A percentile compares a stretch with the other conserved stretches of the same genome.
Conservation (phyloP, 2,888 invertebrate genomes). For the Plebejus anna region DNA sequence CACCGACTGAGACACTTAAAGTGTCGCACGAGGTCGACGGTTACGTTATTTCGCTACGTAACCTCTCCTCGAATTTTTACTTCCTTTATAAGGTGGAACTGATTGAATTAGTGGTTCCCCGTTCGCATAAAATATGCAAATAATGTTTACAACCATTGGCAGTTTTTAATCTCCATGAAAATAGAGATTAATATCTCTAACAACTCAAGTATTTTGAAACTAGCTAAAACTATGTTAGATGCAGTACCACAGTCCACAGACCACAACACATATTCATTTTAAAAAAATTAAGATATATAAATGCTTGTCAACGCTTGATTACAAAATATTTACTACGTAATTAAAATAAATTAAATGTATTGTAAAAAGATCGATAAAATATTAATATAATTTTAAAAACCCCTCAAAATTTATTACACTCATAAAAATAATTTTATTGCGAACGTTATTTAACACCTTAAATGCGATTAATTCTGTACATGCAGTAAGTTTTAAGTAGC, state of each 20-base stretch:
- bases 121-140: background rate
- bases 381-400: background rate
- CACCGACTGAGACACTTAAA: background rate
- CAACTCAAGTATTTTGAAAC: too few relatives aligned
- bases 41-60: background rate
- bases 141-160: background rate
- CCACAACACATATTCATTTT: background rate
- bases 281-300: background rate
- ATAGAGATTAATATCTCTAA: too few relatives aligned
- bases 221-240: background rate
- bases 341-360: background rate
- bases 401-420: background rate
- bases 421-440: background rate
- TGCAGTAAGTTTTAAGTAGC: background rate
- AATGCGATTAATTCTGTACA: background rate
- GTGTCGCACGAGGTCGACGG: conserved; percentile 4
- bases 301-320: background rate
- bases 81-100: background rate
- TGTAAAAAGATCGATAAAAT: background rate
- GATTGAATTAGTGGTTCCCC: background rate
- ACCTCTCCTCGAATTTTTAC: background rate
- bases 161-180: background rate
- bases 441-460: background rate
- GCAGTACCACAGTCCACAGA: too few relatives aligned
- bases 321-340: background rate